These are phyloP conservation scores for Pagetopsis macropterus DNA, from an alignment of 2,797 vertebrate genomes.

Conservation along the genomic window DNA sequence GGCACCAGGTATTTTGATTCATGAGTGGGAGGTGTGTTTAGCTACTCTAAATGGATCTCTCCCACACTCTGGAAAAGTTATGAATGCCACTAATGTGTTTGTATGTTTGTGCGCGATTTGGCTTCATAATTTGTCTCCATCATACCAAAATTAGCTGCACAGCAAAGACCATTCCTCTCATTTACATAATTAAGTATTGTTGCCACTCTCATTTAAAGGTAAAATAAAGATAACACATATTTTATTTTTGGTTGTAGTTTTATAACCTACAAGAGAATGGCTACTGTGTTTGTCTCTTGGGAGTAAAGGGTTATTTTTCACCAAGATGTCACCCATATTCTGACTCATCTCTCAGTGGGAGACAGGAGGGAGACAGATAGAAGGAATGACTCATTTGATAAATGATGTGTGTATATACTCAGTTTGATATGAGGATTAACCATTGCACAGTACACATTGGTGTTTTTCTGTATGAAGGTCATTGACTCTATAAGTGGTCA, in stretches of 20 bases:
- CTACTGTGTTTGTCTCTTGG: slow-evolving; percentile 3
- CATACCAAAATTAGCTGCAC: slow-evolving; percentile 22
- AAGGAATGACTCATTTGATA: slow-evolving; percentile 67
- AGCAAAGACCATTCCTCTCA: neutral
- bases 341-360: slow-evolving; percentile 71
- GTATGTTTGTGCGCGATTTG: neutral
- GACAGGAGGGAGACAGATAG: slow-evolving; percentile 54
- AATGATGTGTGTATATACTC: slow-evolving; percentile 33
- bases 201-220: neutral
- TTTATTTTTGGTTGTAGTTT: slow-evolving; percentile 7
- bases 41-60: slow-evolving; percentile 37
- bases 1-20: slow-evolving; percentile 76
- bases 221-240: neutral
- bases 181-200: neutral
- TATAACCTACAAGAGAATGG: slow-evolving; percentile 6
- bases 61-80: slow-evolving; percentile 48
- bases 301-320: slow-evolving; percentile 37
- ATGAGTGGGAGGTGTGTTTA: slow-evolving; percentile 75
- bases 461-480: slow-evolving; percentile 31
- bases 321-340: slow-evolving; percentile 44
- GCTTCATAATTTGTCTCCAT: slow-evolving; percentile 11
- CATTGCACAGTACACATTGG: slow-evolving; percentile 8
- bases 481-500: slow-evolving; percentile 9
- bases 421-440: slow-evolving; percentile 21
- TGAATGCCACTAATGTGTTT: slow-evolving; percentile 20